Conservation (phyloP, 2,888 invertebrate genomes). For the Hypselothyrea guttata region DNA sequence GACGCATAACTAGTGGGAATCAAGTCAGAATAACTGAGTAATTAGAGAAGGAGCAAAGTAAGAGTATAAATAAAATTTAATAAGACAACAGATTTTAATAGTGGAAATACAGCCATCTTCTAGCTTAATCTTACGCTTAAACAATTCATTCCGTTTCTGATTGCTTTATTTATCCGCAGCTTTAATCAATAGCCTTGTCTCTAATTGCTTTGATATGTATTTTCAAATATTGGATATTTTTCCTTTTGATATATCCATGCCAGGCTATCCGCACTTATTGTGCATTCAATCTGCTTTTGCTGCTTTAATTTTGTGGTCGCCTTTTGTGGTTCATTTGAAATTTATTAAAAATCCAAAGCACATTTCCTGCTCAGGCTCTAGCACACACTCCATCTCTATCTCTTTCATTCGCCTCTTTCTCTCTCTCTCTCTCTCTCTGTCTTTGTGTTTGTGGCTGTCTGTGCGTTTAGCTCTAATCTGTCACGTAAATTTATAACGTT, state of each 20-base stretch:
- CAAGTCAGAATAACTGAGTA: slow-evolving; percentile 6
- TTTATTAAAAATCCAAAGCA: slow-evolving; percentile 57
- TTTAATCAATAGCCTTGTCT: not conserved
- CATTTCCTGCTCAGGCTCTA: slow-evolving; percentile 5
- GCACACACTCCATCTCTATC: not conserved
- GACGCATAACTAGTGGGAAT: not conserved
- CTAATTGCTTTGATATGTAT: slow-evolving; percentile 1
- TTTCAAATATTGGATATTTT: slow-evolving; percentile 1
- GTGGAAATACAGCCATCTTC: too few relatives aligned
- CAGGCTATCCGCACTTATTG: slow-evolving; percentile 27
- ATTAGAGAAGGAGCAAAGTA: too few relatives aligned
- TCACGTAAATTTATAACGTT: slow-evolving; percentile 70
- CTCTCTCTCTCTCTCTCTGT: slow-evolving; percentile 14
- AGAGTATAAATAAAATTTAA: too few relatives aligned
- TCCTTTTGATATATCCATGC: slow-evolving; percentile 21
- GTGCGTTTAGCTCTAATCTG: slow-evolving; percentile 56
- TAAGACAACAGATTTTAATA: too few relatives aligned
- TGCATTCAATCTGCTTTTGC: slow-evolving; percentile 41
- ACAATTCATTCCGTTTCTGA: too few relatives aligned
- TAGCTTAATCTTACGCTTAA: too few relatives aligned
- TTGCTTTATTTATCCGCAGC: too few relatives aligned
- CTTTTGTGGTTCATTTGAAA: slow-evolving; percentile 62
- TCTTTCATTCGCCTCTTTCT: slow-evolving; percentile 2
- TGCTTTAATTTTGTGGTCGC: slow-evolving; percentile 32
- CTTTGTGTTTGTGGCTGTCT: not conserved